These are phyloP conservation scores for Candoia aspera DNA, from an alignment of 2,113 vertebrate genomes.

Conservation along the genomic window DNA sequence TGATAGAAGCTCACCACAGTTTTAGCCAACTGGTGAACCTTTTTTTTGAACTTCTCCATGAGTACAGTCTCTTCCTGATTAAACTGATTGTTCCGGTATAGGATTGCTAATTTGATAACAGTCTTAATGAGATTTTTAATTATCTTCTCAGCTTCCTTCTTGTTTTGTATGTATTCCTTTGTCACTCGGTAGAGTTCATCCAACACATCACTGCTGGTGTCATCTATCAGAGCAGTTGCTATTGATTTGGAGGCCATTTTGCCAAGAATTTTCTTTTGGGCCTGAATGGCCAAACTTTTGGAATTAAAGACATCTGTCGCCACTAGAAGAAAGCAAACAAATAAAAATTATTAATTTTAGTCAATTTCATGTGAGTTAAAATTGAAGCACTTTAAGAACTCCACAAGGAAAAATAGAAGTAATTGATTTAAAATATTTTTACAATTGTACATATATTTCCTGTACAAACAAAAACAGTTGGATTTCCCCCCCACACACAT, in stretches of 20 bases:
- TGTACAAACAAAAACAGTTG: background rate
- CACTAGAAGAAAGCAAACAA: conserved; percentile 64
- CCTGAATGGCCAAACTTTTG: conserved; percentile 86
- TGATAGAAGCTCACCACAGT: conserved; percentile 88
- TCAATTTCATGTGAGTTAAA: background rate
- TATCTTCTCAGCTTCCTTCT: conserved; percentile 82
- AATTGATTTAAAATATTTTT: background rate
- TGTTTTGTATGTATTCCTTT: conserved; percentile 82
- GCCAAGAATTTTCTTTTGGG: conserved; percentile 87
- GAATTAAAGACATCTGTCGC: conserved; percentile 85
- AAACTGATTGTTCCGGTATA: conserved; percentile 85
- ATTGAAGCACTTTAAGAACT: background rate
- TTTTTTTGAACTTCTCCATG: conserved; percentile 87
- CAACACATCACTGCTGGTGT: conserved; percentile 85
- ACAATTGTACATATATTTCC: background rate
- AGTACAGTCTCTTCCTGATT: conserved; percentile 80
- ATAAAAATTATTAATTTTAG: conserved; percentile 9
- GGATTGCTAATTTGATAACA: conserved; percentile 84
- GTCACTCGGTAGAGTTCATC: conserved; percentile 86
- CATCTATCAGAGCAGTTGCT: conserved; percentile 84
- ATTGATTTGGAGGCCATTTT: conserved; percentile 88
- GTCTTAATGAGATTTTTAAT: conserved; percentile 88
- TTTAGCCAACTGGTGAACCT: conserved; percentile 86
- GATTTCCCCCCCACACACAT: background rate
- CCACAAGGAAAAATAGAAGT: background rate